Percentiles rank a stretch among this genome's conserved stretches.
Conservation (phyloP, 1,140 invertebrate species). For the Psix sp. region DNA sequence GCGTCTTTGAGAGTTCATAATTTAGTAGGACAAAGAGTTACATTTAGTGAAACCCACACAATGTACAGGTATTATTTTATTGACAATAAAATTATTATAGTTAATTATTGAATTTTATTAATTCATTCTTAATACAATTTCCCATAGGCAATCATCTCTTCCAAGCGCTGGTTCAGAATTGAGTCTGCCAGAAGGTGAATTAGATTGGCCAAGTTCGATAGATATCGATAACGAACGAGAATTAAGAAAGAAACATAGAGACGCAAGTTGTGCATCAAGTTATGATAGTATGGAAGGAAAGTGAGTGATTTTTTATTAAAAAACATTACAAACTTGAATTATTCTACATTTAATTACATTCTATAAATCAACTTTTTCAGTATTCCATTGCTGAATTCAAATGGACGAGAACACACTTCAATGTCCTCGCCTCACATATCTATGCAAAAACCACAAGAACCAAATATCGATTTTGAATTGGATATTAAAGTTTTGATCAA, state of each 20-base stretch:
- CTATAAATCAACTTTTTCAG: slow-evolving; percentile 53
- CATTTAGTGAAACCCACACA: slow-evolving; percentile 80
- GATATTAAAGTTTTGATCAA: slow-evolving; percentile 98
- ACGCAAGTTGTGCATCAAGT: slow-evolving; percentile 71
- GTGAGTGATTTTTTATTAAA: slow-evolving; percentile 55
- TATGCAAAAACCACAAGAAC: slow-evolving; percentile 85
- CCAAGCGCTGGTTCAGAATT: slow-evolving; percentile 84
- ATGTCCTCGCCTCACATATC: slow-evolving; percentile 74
- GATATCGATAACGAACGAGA: slow-evolving; percentile 82
- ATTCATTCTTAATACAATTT: no score
- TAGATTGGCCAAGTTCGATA: slow-evolving; percentile 80
- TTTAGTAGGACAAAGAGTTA: slow-evolving; percentile 79
- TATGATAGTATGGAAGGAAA: slow-evolving; percentile 76
- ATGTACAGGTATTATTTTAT: slow-evolving; percentile 74
- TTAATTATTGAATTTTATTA: no score
- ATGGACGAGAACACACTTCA: slow-evolving; percentile 69
- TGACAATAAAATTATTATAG: neutral
- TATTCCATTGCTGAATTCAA: slow-evolving; percentile 69
- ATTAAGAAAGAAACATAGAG: slow-evolving; percentile 78
- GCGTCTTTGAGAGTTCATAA: slow-evolving; percentile 83
- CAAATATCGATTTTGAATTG: slow-evolving; percentile 96
- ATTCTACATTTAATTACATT: no score
- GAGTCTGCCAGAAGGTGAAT: slow-evolving; percentile 80
- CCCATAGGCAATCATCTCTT: slow-evolving; percentile 80
- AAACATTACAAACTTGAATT: no score